Evolutionary conservation across 2,113 vertebrate genomes (phyloP).

Genomic region (Limnothrissa miodon): DNA sequence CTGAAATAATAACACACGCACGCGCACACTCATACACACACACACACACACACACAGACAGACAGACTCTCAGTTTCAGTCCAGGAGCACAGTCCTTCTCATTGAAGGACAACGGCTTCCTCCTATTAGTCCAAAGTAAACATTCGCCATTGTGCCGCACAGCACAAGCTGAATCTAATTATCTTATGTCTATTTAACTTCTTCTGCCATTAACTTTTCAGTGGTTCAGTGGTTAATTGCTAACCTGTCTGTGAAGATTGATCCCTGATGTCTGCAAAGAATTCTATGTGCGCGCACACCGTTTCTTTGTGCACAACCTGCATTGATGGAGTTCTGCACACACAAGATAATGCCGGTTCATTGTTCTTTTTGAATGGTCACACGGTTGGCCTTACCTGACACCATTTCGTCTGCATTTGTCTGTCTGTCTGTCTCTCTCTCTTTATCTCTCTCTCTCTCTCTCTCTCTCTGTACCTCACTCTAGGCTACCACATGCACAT

Average conservation of each 20-base stretch:
- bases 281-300: neutral
- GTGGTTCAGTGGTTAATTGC: conserved; percentile 25
- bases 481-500: neutral
- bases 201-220: conserved; percentile 36
- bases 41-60: neutral
- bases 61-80: neutral
- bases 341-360: conserved; percentile 26
- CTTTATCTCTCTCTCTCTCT: too few relatives aligned
- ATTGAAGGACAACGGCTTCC: conserved; percentile 28
- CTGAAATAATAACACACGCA: conserved; percentile 31
- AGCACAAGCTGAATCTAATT: conserved; percentile 24
- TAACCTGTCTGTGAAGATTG: conserved; percentile 20
- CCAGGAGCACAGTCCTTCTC: conserved; percentile 3
- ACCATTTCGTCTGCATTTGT: conserved; percentile 15
- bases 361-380: conserved; percentile 17
- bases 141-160: neutral
- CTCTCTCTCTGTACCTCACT: neutral
- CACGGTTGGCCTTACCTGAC: neutral
- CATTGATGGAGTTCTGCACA: conserved; percentile 29
- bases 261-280: conserved; percentile 23
- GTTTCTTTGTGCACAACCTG: neutral
- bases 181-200: conserved; percentile 11
- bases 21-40: neutral
- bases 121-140: conserved; percentile 35
- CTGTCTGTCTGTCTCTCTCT: neutral